A percentile compares a stretch with the other conserved stretches of the same genome.
Evolutionary conservation across 2,888 invertebrate species (phyloP).

Genomic region (Ophion ellenae): DNA sequence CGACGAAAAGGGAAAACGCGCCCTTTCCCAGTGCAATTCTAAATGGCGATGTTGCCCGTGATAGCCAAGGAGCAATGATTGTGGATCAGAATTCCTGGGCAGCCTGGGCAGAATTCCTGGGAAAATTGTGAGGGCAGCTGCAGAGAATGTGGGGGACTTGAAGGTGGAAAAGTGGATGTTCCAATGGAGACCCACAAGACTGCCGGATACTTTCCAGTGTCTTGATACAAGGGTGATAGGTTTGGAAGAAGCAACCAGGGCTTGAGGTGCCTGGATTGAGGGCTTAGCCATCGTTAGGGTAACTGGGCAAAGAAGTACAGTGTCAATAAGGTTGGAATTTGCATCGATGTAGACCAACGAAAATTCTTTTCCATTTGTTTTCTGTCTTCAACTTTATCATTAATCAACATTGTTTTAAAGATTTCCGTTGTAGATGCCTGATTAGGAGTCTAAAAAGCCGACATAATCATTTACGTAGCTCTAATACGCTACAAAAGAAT

Average conservation of each 20-base stretch:
- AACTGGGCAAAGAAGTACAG: background rate
- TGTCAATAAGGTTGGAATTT: background rate
- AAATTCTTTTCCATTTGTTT: background rate
- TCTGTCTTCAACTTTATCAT: no score
- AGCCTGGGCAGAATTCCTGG: background rate
- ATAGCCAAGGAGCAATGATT: background rate
- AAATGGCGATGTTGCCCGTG: background rate
- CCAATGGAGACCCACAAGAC: background rate
- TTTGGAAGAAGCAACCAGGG: background rate
- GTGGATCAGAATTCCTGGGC: background rate
- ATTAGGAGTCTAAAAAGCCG: no score
- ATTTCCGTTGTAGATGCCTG: no score
- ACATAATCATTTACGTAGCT: no score
- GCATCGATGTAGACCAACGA: background rate
- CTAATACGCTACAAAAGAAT: no score
- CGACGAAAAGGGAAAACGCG: slow-evolving; percentile 14
- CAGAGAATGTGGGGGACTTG: no score
- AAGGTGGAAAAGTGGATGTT: no score
- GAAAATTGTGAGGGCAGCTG: no score
- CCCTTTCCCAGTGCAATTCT: background rate
- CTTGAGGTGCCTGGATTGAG: background rate
- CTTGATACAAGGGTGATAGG: background rate
- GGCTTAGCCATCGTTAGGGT: background rate
- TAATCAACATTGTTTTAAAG: no score
- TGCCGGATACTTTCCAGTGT: no score